Evolutionary conservation across 2,113 vertebrate species (phyloP).

Genomic region (Crotalus viridis): DNA sequence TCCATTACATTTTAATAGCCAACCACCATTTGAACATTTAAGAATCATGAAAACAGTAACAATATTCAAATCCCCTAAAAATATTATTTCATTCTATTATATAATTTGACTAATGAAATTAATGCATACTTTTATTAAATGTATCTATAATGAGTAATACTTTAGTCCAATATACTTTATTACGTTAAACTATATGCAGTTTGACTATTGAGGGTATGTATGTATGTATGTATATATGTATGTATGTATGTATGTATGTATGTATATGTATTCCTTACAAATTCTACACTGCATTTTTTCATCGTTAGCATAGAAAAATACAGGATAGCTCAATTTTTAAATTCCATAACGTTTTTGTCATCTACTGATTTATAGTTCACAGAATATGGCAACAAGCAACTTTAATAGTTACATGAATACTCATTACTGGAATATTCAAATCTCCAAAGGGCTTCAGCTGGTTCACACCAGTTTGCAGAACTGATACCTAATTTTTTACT

Average conservation of each 20-base stretch:
- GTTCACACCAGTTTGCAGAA: too few species aligned
- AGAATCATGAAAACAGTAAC: not conserved
- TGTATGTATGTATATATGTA: too few species aligned
- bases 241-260: not conserved
- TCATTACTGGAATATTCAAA: slow-evolving; percentile 64
- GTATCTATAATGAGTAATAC: not conserved
- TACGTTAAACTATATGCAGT: not conserved
- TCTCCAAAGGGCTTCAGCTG: slow-evolving; percentile 53
- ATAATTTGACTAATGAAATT: not conserved
- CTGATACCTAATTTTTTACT: too few species aligned
- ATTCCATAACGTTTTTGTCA: slow-evolving; percentile 45
- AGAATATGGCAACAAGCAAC: slow-evolving; percentile 56
- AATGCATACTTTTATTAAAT: slow-evolving; percentile 38
- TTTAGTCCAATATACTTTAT: slow-evolving; percentile 3
- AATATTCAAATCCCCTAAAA: not conserved
- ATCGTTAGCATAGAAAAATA: slow-evolving; percentile 37
- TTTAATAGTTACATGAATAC: slow-evolving; percentile 69
- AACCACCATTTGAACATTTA: not conserved
- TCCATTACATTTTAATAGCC: not conserved
- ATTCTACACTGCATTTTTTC: slow-evolving; percentile 39
- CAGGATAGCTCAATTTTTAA: slow-evolving; percentile 47
- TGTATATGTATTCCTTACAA: not conserved
- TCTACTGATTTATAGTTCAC: slow-evolving; percentile 61
- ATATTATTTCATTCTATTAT: not conserved
- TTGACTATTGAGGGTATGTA: not conserved